These are phyloP conservation scores for Dufourea novaeangliae DNA, from an alignment of 1,140 invertebrate genomes.

Conservation along the genomic window DNA sequence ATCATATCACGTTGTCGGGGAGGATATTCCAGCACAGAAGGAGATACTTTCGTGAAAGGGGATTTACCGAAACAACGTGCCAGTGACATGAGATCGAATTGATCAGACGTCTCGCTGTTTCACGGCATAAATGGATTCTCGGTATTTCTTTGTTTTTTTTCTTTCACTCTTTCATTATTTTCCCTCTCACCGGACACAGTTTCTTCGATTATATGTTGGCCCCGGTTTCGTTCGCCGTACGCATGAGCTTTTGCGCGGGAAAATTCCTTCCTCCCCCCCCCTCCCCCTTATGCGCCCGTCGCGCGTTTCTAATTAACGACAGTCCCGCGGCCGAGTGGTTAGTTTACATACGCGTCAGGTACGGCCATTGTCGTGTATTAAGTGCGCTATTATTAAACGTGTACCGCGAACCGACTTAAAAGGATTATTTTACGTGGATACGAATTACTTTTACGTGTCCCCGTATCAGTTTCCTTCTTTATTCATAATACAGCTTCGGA, in stretches of 20 bases:
- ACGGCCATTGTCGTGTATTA: slow-evolving; percentile 51
- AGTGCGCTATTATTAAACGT: slow-evolving; percentile 37
- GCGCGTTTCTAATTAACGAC: slow-evolving; percentile 63
- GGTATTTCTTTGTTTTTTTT: not conserved
- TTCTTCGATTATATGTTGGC: no score
- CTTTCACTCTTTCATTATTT: not conserved
- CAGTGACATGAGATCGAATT: not conserved
- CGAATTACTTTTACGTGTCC: slow-evolving; percentile 16
- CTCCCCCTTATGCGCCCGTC: no score
- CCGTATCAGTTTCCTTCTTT: not conserved
- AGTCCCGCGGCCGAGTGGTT: slow-evolving; percentile 38
- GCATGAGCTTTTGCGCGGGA: not conserved
- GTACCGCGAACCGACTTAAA: slow-evolving; percentile 17
- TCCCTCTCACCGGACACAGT: no score
- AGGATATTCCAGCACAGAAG: not conserved
- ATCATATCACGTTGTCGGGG: not conserved
- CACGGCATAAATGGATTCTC: not conserved
- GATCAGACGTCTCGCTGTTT: not conserved
- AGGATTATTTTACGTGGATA: slow-evolving; percentile 32
- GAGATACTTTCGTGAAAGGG: not conserved
- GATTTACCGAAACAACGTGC: not conserved
- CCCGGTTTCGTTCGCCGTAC: not conserved
- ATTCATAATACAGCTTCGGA: no score
- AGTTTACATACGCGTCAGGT: slow-evolving; percentile 51
- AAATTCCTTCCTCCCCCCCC: slow-evolving; percentile 11